Evolutionary conservation across 2,888 invertebrate species (phyloP).

Genomic region (Drosophila limbata): DNA sequence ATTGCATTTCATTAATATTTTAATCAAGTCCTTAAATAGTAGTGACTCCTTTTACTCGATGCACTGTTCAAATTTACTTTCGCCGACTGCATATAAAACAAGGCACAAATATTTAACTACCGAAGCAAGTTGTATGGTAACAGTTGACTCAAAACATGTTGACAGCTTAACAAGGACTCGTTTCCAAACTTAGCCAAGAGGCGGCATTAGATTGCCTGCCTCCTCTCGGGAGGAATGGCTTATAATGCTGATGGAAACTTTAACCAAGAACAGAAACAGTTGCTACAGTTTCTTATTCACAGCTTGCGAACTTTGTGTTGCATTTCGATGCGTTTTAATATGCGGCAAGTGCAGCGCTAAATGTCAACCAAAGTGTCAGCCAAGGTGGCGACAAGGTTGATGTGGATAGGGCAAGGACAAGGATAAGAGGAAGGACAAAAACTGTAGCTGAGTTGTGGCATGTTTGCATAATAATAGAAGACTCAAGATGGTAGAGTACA

Average conservation of each 20-base stretch:
- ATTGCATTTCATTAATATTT: slow-evolving; percentile 4
- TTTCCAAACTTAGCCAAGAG: slow-evolving; percentile 27
- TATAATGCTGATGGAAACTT: slow-evolving; percentile 44
- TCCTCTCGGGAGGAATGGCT: not conserved
- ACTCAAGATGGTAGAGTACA: not conserved
- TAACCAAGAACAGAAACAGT: slow-evolving; percentile 54
- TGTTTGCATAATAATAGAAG: slow-evolving; percentile 17
- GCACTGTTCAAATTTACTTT: slow-evolving; percentile 4
- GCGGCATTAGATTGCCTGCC: slow-evolving; percentile 6
- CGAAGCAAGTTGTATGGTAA: slow-evolving; percentile 55
- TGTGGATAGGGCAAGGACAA: slow-evolving; percentile 3
- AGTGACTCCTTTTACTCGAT: not conserved
- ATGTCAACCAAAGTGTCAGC: slow-evolving; percentile 61
- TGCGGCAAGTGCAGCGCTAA: slow-evolving; percentile 61
- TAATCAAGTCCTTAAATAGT: not conserved
- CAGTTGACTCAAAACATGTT: slow-evolving; percentile 75
- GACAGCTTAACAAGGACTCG: slow-evolving; percentile 70
- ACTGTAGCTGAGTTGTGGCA: not conserved
- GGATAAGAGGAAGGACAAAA: not conserved
- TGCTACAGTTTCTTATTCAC: slow-evolving; percentile 26
- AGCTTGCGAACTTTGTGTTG: slow-evolving; percentile 49
- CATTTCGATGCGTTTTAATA: slow-evolving; percentile 71
- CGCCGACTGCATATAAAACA: slow-evolving; percentile 44
- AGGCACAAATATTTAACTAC: slow-evolving; percentile 38
- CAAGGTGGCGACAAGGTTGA: slow-evolving; percentile 52